Base-by-base conservation (phyloP, 1,140 invertebrate species). In the Nylanderia fulva region DNA sequence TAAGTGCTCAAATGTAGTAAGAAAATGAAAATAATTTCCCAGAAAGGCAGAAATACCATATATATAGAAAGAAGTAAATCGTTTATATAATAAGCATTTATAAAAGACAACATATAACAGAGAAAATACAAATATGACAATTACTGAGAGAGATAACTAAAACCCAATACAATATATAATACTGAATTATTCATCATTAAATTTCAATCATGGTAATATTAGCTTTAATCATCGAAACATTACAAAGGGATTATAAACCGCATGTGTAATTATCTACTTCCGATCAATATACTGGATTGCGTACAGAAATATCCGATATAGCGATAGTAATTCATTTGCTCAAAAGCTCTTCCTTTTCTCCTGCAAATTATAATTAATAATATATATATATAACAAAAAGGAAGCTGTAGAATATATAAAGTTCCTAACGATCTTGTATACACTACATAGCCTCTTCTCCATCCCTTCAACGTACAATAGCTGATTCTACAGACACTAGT, bases 181-280 rank as follows among this genome's bases (percentile, higher is more conserved):
- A 48, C 18, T 71, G 36, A 71, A 80, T 71, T 71, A 71, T 80
- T 80, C 21, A 69, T 80, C 39, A 71, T 71, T 80, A 42, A 71
- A 71, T 80, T 71, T 80, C 64, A 69, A 80, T 80, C 48, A 21
- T 80, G 63, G 48, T 79, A 79, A 79, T 69, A 80, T 80, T 80
- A 80, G 52, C 77, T 36, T 80, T 80, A 69, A 80, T 80, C 77
- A 69, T 48, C 48, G 27, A 71, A 58, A 36, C 64, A 71, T 71
- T 80, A 71, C 77, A 80, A 80, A 80, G 77, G 45, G 77, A 80
- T 80, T 80, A 80, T 71, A 71, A 71, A 71, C 77, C 29, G 64
- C 64, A 66, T 45, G 27, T 45, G 60, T 61, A 56, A 45, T 80
- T 80, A 80, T 80, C 52, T 54, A 80, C 63, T 80, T 56, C 64